Percentiles rank a stretch among this genome's conserved stretches.
Evolutionary conservation across 2,113 vertebrate genomes (phyloP).

Genomic region (Peromyscus polionotus): DNA sequence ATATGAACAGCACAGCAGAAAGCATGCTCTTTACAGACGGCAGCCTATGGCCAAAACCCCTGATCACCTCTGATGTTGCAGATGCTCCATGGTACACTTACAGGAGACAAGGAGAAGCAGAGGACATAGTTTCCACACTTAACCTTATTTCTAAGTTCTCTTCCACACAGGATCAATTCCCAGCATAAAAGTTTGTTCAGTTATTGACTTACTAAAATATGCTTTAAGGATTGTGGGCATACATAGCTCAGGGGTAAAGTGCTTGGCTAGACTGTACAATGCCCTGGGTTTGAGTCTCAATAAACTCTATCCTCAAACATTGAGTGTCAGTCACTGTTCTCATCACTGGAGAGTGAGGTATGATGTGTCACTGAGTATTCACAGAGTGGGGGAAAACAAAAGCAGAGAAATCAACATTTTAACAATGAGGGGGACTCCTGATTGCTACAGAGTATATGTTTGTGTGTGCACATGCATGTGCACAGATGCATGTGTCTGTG

Average conservation of each 20-base stretch:
- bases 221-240: no score
- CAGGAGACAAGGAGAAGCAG: neutral
- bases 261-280: neutral
- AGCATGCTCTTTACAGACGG: neutral
- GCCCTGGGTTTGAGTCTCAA: neutral
- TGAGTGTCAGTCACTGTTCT: neutral
- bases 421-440: neutral
- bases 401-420: neutral
- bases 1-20: neutral
- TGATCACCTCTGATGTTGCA: neutral
- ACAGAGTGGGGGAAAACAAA: neutral
- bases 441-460: neutral
- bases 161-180: neutral
- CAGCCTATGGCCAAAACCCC: neutral
- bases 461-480: neutral
- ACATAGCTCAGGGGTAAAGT: neutral
- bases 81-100: neutral
- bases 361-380: neutral
- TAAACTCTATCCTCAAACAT: neutral
- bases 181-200: neutral
- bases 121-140: neutral
- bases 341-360: neutral
- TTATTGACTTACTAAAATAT: neutral
- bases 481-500: neutral
- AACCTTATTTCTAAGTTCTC: conserved; percentile 22